Evolutionary conservation across 2,797 vertebrate species (phyloP), one percentile per base, ranked within the genome.

Genomic region (Cirrhinus mrigala): DNA sequence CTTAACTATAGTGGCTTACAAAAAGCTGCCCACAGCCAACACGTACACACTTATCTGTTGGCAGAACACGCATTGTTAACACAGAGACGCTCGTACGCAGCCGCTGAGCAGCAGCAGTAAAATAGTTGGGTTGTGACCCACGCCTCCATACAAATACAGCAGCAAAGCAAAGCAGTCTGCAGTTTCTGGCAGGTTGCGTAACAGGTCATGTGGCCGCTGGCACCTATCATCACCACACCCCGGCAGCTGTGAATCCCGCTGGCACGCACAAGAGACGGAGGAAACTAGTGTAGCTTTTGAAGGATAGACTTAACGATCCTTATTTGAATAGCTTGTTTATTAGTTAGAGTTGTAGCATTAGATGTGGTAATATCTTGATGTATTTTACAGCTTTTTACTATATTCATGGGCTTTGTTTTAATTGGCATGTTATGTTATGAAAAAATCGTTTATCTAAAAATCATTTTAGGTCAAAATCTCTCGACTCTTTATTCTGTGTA

Each of bases 141-240:
- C 66, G 71, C 86, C 84, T 86, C 76, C 46, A 3, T 84, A 73
- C 48, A 69, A 82, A 77, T 78, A 89, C 83, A 87, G 83, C 81
- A 66, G 79, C 20, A 50, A 37, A 37, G 82, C 66, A 68, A 60
- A n/a, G 89, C 86, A 83, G 78, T 71, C 50, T 88, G 83, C 68
- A 89, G 88, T 90, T 88, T 91, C 92, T 89, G 90, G 90, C 91
- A 87, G 88, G 91, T 96, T 95, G 90, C 87, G 86, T 95, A 95
- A 95, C 91, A 83, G 93, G 90, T 94, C 92, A 92, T 90, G 89
- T 90, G 91, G 89, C 92, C 83, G 73, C 84, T 82, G 90, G 92
- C 93, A 88, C 90, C 89, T 90, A 92, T 93, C 90, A 22, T 66
- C 46, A 68, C 82, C 73, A 75, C 71, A 89, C 87, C 77, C 81